Evolutionary conservation across 1,140 invertebrate species (phyloP).

Genomic region (Leptinotarsa defecta): DNA sequence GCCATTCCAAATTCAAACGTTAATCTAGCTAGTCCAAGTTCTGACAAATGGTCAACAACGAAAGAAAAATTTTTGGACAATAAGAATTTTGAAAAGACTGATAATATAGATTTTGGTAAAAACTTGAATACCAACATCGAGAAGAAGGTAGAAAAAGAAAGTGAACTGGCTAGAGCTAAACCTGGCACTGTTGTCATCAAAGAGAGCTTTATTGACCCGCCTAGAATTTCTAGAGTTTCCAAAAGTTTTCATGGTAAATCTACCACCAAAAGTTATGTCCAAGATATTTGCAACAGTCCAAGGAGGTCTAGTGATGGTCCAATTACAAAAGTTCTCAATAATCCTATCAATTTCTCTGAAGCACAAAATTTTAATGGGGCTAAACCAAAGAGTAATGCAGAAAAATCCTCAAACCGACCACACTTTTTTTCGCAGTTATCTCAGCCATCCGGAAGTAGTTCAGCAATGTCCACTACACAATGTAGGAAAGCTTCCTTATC

Average conservation of each 20-base stretch:
- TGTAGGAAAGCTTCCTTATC: conserved; percentile 36
- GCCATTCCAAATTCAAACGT: conserved; percentile 36
- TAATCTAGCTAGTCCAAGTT: conserved; percentile 35
- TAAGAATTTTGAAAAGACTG: conserved; percentile 34
- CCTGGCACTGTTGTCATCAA: conserved; percentile 57
- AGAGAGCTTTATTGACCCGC: conserved; percentile 59
- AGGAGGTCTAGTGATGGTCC: conserved; percentile 53
- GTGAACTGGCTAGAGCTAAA: conserved; percentile 36
- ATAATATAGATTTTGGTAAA: conserved; percentile 40
- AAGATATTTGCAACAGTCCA: conserved; percentile 37
- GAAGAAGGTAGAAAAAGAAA: conserved; percentile 40
- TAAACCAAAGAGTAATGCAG: not conserved
- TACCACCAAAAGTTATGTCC: conserved; percentile 33
- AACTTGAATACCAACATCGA: conserved; percentile 35
- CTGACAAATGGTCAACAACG: conserved; percentile 48
- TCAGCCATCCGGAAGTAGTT: conserved; percentile 31
- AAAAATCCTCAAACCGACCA: conserved; percentile 25
- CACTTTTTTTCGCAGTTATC: conserved; percentile 36
- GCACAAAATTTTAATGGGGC: not conserved
- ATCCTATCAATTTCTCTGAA: not conserved
- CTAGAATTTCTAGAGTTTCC: conserved; percentile 56
- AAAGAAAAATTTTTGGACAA: conserved; percentile 51
- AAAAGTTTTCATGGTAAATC: conserved; percentile 58
- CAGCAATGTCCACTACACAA: conserved; percentile 2
- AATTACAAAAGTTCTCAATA: not conserved